Conservation (phyloP, 2,113 vertebrate species). For the Rhodinocichla rosea region DNA sequence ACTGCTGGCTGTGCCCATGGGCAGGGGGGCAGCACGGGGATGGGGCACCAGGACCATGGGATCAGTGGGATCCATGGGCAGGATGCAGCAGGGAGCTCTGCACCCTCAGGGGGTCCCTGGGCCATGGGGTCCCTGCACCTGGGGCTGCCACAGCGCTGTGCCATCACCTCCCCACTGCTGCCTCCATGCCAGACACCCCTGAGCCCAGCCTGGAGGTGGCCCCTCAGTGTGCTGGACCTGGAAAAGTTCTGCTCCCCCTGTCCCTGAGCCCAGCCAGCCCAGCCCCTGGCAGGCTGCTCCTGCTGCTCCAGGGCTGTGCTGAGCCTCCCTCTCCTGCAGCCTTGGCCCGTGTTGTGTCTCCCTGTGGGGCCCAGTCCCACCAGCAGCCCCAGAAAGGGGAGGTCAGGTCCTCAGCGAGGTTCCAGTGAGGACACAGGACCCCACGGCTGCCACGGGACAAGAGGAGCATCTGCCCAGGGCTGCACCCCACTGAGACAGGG, state of each 20-base stretch:
- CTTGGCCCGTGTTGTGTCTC: background rate
- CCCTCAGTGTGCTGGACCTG: background rate
- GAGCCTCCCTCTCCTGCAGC: background rate
- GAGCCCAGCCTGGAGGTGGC: background rate
- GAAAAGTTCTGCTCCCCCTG: background rate
- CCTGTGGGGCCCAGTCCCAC: background rate
- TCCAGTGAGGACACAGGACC: background rate
- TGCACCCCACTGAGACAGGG: background rate
- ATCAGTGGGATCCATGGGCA: accelerated
- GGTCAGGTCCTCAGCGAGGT: accelerated
- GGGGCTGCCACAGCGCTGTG: background rate
- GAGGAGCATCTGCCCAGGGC: background rate
- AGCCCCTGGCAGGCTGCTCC: background rate
- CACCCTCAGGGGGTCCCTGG: background rate
- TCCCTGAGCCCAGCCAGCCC: background rate
- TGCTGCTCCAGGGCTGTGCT: background rate
- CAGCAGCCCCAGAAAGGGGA: background rate
- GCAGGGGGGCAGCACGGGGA: background rate
- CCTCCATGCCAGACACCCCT: background rate
- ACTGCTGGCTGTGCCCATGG: background rate
- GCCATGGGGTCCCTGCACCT: accelerated
- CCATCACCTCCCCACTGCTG: accelerated
- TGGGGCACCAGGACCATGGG: background rate
- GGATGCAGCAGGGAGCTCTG: background rate
- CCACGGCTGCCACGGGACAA: background rate